Percentiles rank a stretch among this genome's conserved stretches.
Evolutionary conservation across 2,113 vertebrate species (phyloP).

Genomic region (Crotophaga sulcirostris): DNA sequence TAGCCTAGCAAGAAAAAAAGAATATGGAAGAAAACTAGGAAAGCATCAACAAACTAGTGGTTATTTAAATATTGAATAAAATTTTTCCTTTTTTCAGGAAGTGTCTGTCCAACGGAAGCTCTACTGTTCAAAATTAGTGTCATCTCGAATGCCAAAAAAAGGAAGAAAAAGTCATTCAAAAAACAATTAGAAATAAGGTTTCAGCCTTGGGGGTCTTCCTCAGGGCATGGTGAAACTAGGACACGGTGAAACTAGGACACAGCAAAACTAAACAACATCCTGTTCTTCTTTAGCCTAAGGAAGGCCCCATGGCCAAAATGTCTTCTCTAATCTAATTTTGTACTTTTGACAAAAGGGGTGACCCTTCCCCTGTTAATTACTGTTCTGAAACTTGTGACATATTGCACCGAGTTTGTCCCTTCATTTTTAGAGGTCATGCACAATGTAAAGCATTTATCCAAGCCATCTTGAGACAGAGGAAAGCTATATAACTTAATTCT

Average conservation of each 20-base stretch:
- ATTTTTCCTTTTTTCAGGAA: constrained; percentile 19
- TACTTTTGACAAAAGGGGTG: constrained; percentile 54
- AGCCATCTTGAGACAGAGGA: background rate
- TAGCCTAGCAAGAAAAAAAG: background rate
- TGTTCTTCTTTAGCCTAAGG: constrained; percentile 70
- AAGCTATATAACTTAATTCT: constrained; percentile 23
- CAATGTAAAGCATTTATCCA: background rate
- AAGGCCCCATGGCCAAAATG: constrained; percentile 66
- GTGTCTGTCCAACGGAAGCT: background rate
- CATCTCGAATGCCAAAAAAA: constrained; percentile 49
- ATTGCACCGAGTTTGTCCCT: background rate
- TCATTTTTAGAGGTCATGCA: constrained; percentile 22
- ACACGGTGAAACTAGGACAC: constrained; percentile 66
- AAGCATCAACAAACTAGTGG: background rate
- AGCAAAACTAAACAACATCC: constrained; percentile 59
- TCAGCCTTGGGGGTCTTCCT: constrained; percentile 70
- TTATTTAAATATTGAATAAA: background rate
- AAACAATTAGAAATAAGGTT: constrained; percentile 68
- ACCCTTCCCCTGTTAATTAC: constrained; percentile 56
- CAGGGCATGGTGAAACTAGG: constrained; percentile 66
- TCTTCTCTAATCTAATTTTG: constrained; percentile 56
- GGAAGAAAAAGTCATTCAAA: constrained; percentile 66
- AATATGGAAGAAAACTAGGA: background rate
- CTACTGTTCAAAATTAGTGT: background rate
- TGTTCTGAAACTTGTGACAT: background rate